Base-by-base conservation (phyloP, 2,797 vertebrate genomes). In the Sitta carolinensis region DNA sequence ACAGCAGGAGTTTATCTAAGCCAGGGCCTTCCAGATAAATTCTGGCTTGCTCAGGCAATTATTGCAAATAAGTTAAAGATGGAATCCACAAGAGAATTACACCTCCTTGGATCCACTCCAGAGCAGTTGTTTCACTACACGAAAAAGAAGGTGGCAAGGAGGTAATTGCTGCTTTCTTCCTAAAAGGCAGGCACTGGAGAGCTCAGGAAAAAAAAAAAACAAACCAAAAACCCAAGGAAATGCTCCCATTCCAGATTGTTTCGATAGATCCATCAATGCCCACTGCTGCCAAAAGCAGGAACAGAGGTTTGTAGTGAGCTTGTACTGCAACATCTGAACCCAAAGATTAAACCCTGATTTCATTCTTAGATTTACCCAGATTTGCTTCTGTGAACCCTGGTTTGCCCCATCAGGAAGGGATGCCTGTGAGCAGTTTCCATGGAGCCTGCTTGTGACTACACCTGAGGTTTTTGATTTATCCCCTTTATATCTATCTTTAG, bases 1-100 rank as follows among this genome's bases (percentile, higher is more conserved):
- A 45, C 58, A 90, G 77, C 67, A 43, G 70, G 74, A 81, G 43
- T 93, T 96, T 72, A 79, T 84, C 42, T 81, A 72, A 84, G 61
- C 68, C 68, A 30, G 19, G 42, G 32, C 57, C 61, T 94, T 68
- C 42, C 57, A 59, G 76, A 73, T 47, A 54, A 47, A 84, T 29
- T 42, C 70, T 84, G 74, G 13, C 48, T 81, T 14, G 45, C 43
- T 48, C 64, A 94, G 68, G 75, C 82, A 91, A 89, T 91, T 94
- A 91, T 15, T 61, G 61, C 61, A 67, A 48, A 42, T 61, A 94
- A 82, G 72, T 52, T 87, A 74, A 94, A 93, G 93, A 62, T 10
- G n/a, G 82, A 92, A 89, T 36, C 69, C 82, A 61, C 5, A 0
- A 7, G 57, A 89, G 72, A 87, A 91, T 89, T 80, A 30, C 50